Percentiles rank a stretch among this genome's conserved stretches.
Evolutionary conservation across 2,797 vertebrate species (phyloP).

Genomic region (Knipowitschia caucasica): DNA sequence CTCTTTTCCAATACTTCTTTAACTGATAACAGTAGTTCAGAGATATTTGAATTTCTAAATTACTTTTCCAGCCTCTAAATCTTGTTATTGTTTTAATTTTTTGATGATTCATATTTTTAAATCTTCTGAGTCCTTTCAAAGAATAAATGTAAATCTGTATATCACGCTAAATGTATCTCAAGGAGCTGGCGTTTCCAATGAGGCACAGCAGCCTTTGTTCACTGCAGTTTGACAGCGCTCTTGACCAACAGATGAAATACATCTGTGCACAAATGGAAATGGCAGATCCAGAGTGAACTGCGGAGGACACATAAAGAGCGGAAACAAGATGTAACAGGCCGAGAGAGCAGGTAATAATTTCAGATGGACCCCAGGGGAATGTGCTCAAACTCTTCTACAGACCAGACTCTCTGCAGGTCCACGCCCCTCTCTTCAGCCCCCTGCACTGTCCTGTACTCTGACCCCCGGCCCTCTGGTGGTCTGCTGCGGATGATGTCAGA

Average conservation of each 20-base stretch:
- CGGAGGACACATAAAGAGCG: conserved; percentile 48
- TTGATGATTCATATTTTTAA: no score
- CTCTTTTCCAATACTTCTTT: no score
- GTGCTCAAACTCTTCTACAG: conserved; percentile 82
- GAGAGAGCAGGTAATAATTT: conserved; percentile 84
- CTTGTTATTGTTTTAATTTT: no score
- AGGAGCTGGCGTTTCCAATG: neutral
- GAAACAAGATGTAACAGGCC: conserved; percentile 76
- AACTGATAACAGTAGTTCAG: no score
- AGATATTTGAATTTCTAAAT: no score
- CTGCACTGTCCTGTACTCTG: conserved; percentile 14
- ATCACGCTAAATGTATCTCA: neutral
- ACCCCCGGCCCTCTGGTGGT: conserved; percentile 7
- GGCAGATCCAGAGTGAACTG: conserved; percentile 16
- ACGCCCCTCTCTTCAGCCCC: conserved; percentile 34
- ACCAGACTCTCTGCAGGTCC: conserved; percentile 67
- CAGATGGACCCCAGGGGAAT: conserved; percentile 77
- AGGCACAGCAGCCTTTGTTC: conserved; percentile 11
- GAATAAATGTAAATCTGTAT: conserved; percentile 4
- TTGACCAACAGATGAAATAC: conserved; percentile 17
- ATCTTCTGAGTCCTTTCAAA: no score
- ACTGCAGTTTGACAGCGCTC: neutral
- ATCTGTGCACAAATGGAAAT: conserved; percentile 16
- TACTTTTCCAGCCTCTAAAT: no score
- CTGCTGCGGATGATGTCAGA: conserved; percentile 71